phyloP scores from a whole-genome alignment of 2,113 vertebrate genomes.

The Apteryx mantelli region DNA sequence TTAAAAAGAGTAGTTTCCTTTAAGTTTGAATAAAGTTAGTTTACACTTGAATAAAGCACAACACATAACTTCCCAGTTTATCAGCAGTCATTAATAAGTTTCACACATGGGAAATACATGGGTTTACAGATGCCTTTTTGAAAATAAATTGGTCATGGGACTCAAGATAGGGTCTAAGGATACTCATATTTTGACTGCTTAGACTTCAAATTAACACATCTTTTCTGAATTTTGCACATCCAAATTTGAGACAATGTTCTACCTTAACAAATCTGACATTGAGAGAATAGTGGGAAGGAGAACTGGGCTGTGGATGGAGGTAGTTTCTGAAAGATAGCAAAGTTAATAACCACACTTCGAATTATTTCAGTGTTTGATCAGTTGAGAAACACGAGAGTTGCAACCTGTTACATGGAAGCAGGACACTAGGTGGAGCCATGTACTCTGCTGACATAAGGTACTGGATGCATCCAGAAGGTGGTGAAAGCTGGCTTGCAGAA shows the following conservation, averaged over 20 bases:
- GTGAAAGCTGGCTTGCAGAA: background rate
- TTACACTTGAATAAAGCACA: too few species aligned
- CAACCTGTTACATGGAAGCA: background rate
- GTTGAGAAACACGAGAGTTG: accelerated
- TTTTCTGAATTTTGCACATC: background rate
- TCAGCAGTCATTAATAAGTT: background rate
- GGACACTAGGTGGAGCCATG: conserved; percentile 36
- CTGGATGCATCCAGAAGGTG: background rate
- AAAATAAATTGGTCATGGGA: background rate
- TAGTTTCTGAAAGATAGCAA: accelerated
- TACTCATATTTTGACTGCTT: accelerated
- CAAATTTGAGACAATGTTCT: accelerated
- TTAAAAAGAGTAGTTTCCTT: background rate
- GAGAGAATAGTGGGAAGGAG: background rate
- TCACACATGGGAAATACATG: accelerated
- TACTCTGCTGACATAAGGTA: background rate
- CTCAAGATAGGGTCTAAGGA: accelerated
- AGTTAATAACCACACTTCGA: accelerated
- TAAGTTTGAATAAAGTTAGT: background rate
- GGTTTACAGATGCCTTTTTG: accelerated
- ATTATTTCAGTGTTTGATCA: background rate
- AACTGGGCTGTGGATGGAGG: background rate
- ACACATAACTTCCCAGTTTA: too few species aligned
- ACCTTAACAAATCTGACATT: accelerated
- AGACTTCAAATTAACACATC: accelerated